Conservation (phyloP, 2,113 vertebrate genomes). For the Saccopteryx bilineata region DNA sequence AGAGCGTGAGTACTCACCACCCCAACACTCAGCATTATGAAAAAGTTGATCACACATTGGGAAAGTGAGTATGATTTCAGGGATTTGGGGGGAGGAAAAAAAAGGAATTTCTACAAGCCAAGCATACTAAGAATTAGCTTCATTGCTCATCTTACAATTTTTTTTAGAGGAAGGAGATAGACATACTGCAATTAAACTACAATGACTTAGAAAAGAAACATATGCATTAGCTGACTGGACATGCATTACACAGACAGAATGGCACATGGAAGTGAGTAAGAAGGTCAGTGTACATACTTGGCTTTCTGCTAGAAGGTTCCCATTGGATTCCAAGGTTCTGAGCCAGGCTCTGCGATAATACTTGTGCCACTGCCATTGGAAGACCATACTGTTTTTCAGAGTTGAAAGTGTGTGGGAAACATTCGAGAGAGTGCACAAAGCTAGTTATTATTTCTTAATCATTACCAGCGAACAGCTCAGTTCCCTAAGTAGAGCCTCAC, state of each 20-base stretch:
- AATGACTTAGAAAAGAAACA: slow-evolving; percentile 9
- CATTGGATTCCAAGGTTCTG: slow-evolving; percentile 99
- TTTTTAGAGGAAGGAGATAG: slow-evolving; percentile 19
- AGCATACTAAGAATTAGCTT: slow-evolving; percentile 32
- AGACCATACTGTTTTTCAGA: slow-evolving; percentile 92
- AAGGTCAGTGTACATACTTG: slow-evolving; percentile 90
- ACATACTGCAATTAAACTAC: neutral
- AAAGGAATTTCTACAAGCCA: neutral
- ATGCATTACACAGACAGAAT: slow-evolving; percentile 69
- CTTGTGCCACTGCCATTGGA: slow-evolving; percentile 92
- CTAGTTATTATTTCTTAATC: slow-evolving; percentile 79
- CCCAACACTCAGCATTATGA: neutral
- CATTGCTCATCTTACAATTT: neutral
- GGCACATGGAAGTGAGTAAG: slow-evolving; percentile 49
- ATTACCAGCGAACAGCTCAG: slow-evolving; percentile 58
- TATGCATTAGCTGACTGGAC: neutral
- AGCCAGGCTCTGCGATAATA: slow-evolving; percentile 95
- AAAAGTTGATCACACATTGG: neutral
- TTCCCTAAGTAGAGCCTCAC: slow-evolving; percentile 55
- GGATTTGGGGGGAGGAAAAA: neutral
- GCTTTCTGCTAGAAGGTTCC: slow-evolving; percentile 94
- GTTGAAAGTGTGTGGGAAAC: slow-evolving; percentile 80
- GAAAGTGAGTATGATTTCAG: neutral
- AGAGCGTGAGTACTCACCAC: neutral
- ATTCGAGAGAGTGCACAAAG: slow-evolving; percentile 81